phyloP scores from a whole-genome alignment of 2,888 invertebrate genomes.

The Sicus ferrugineus region DNA sequence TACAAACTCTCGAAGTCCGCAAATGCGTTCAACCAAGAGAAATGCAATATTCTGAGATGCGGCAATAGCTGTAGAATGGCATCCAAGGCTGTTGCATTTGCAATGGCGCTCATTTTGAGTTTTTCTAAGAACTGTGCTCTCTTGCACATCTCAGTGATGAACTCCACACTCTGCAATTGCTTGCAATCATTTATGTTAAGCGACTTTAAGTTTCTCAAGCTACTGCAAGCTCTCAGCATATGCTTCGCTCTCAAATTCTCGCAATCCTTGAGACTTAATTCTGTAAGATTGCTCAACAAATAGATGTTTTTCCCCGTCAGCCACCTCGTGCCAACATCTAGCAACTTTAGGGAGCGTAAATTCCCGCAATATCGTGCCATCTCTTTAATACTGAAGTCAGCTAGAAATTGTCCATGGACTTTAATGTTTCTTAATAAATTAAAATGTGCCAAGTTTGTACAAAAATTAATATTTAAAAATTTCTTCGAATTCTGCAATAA shows the following conservation, averaged over 20 bases:
- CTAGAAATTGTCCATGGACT: constrained; percentile 41
- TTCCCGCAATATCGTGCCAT: constrained; percentile 40
- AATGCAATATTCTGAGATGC: constrained; percentile 34
- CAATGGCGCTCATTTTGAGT: constrained; percentile 40
- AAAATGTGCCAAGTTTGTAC: constrained; percentile 40
- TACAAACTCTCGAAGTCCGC: constrained; percentile 22
- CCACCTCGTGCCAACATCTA: constrained; percentile 40
- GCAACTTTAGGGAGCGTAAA: constrained; percentile 34
- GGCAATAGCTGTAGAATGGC: constrained; percentile 36
- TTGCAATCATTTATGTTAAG: constrained; percentile 42
- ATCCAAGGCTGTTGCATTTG: constrained; percentile 28
- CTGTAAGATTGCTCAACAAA: constrained; percentile 36
- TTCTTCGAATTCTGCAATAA: constrained; percentile 40
- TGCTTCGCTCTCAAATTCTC: constrained; percentile 35
- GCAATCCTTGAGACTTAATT: constrained; percentile 39
- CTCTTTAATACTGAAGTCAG: constrained; percentile 39
- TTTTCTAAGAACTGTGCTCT: constrained; percentile 25
- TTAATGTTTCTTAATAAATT: constrained; percentile 32
- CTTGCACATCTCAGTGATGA: constrained; percentile 36
- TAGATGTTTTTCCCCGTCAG: constrained; percentile 39
- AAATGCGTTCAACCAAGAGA: constrained; percentile 40
- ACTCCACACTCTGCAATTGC: constrained; percentile 35
- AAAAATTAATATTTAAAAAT: constrained; percentile 40
- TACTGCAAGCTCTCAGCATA: constrained; percentile 29
- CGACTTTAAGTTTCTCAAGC: constrained; percentile 21